Evolutionary conservation across 2,797 vertebrate genomes (phyloP).

Genomic region (Chelmon rostratus): DNA sequence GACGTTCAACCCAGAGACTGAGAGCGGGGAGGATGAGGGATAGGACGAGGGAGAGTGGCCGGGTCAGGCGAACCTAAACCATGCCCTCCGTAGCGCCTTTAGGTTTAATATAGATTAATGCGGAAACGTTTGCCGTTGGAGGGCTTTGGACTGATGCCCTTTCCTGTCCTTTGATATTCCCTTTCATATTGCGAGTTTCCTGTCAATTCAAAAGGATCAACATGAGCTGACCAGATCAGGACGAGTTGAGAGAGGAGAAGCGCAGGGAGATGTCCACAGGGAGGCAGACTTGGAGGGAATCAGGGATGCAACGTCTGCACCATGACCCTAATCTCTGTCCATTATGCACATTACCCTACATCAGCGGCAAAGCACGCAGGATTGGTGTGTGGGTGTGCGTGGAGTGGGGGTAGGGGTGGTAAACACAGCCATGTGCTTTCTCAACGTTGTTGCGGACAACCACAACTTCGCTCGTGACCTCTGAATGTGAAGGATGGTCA

Average conservation of each 20-base stretch:
- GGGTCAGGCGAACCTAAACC: background rate
- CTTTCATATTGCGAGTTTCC: conserved; percentile 18
- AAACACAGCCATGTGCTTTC: conserved; percentile 65
- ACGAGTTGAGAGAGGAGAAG: conserved; percentile 5
- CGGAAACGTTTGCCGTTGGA: background rate
- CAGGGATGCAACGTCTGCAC: conserved; percentile 46
- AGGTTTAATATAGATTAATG: conserved; percentile 22
- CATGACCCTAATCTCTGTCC: conserved; percentile 75
- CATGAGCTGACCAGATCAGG: conserved; percentile 18
- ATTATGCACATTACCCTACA: conserved; percentile 69
- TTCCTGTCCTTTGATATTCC: conserved; percentile 31
- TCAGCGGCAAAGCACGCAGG: conserved; percentile 46
- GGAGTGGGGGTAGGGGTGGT: conserved; percentile 36
- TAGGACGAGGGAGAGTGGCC: background rate
- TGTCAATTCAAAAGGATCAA: conserved; percentile 24
- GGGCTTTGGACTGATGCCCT: conserved; percentile 2
- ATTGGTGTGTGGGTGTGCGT: conserved; percentile 27
- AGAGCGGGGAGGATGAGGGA: conserved; percentile 1
- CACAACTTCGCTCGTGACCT: background rate
- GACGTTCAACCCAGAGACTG: conserved; percentile 70
- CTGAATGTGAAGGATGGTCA: background rate
- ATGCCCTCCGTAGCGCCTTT: background rate
- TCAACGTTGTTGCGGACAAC: conserved; percentile 2
- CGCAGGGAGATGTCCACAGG: conserved; percentile 25
- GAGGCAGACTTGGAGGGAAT: conserved; percentile 51